Base-by-base conservation (phyloP, 2,797 vertebrate genomes). In the Coreius guichenoti region DNA sequence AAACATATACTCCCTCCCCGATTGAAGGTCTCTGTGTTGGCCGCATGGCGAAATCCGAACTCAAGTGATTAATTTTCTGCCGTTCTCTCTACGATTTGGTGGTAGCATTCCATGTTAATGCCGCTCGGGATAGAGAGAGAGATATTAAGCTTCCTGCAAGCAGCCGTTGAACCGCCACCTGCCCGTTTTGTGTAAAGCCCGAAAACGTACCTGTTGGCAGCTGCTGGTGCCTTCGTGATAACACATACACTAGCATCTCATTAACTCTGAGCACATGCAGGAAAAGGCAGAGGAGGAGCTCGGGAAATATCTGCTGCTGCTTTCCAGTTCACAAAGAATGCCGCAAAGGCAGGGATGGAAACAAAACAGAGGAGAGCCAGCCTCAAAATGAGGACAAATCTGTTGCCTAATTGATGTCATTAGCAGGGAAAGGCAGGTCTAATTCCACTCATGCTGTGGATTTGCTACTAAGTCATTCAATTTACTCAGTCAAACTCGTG, bases 51-150 rank as follows among this genome's bases (percentile, higher is more conserved):
- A 67, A 91, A 87, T 91, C 69, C 56, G 86, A 86, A 90, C 87
- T 88, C 77, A 88, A 88, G 87, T 87, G 76, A 88, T 88, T 92
- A 74, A 89, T 90, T 90, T 92, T 91, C 80, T 86, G 86, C 86
- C 63, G 45, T 91, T 91, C 89, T 84, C 56, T 86, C 61, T 75
- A 14, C n/a, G 21, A 87, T 87, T 92, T 88, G 78, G 83, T 86
- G 72, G 82, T n/a, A 77, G 84, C 87, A 83, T 89, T 78, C 81
- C 73, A 49, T 72, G 72, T 84, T 90, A 90, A 89, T 81, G 69
- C 85, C 23, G 49, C 70, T 73, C 47, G 45, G 77, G 58, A 61
- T 39, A 69, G 70, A 56, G 70, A 84, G 69, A 84, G 61, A 74
- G 82, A 68, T 84, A 85, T 85, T 85, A 89, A 89, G 86, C 84